phyloP scores from a whole-genome alignment of 2,797 vertebrate genomes.

The Masticophis lateralis region DNA sequence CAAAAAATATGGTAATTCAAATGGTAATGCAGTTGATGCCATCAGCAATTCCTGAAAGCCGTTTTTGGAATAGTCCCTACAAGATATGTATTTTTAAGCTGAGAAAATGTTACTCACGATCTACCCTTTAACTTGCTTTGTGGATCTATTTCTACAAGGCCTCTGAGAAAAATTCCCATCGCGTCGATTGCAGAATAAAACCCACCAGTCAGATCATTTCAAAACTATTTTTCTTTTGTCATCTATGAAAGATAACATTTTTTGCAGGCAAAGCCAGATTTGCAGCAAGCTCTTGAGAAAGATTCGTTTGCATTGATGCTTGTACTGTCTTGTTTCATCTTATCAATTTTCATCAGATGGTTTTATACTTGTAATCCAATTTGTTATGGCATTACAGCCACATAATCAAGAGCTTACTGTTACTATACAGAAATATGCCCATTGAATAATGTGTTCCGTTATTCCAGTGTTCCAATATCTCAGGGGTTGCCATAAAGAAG shows the following conservation, averaged over 20 bases:
- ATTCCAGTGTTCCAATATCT: no score
- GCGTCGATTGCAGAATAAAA: background rate
- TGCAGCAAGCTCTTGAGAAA: background rate
- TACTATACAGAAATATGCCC: background rate
- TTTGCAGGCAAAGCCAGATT: background rate
- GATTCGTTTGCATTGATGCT: background rate
- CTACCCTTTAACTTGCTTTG: background rate
- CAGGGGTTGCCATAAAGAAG: no score
- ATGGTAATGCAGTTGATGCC: background rate
- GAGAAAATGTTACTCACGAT: background rate
- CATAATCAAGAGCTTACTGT: background rate
- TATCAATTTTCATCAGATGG: background rate
- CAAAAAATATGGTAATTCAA: background rate
- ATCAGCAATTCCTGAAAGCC: background rate
- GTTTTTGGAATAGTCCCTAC: background rate
- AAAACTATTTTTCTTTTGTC: background rate
- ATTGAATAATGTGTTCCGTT: background rate
- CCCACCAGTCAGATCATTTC: background rate
- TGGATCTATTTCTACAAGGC: background rate
- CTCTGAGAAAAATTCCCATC: background rate
- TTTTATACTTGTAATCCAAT: background rate
- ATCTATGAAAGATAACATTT: background rate
- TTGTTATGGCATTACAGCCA: background rate
- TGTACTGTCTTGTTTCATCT: background rate
- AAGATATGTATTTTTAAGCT: background rate